Percentiles rank a stretch among this genome's conserved stretches.
phyloP scores from a whole-genome alignment of 2,888 invertebrate genomes.

The Unio delphinus region DNA sequence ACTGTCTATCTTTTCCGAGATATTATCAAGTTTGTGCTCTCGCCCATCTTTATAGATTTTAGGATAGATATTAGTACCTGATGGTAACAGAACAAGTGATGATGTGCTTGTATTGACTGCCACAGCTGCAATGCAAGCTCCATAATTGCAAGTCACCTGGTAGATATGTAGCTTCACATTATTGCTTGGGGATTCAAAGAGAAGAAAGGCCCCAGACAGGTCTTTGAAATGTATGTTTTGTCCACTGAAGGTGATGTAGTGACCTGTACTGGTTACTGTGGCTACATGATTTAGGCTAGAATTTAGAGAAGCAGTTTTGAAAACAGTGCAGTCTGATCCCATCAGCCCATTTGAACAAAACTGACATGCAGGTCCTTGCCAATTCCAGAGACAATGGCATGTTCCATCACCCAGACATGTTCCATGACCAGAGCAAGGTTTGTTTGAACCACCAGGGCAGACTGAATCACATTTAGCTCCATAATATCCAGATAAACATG shows the following conservation, averaged over 20 bases:
- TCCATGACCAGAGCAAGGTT: slow-evolving; percentile 47
- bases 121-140: slow-evolving; percentile 45
- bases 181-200: slow-evolving; percentile 19
- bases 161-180: slow-evolving; percentile 38
- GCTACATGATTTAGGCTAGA: slow-evolving; percentile 24
- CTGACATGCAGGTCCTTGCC: slow-evolving; percentile 25
- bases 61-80: slow-evolving; percentile 34
- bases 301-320: slow-evolving; percentile 18
- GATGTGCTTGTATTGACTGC: slow-evolving; percentile 26
- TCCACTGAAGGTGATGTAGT: slow-evolving; percentile 45
- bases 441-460: slow-evolving; percentile 48
- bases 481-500: slow-evolving; percentile 43
- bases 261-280: slow-evolving; percentile 40
- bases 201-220: slow-evolving; percentile 31
- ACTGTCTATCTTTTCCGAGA: slow-evolving; percentile 8
- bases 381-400: slow-evolving; percentile 51
- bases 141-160: slow-evolving; percentile 43
- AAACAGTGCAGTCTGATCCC: slow-evolving; percentile 40
- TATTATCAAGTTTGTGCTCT: slow-evolving; percentile 12
- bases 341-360: slow-evolving; percentile 28
- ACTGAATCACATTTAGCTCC: slow-evolving; percentile 30
- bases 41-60: slow-evolving; percentile 26
- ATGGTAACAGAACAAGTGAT: slow-evolving; percentile 33
- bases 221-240: slow-evolving; percentile 35
- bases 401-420: slow-evolving; percentile 34